Base-by-base conservation (phyloP, 2,797 vertebrate genomes). In the Onychomys leucogaster region DNA sequence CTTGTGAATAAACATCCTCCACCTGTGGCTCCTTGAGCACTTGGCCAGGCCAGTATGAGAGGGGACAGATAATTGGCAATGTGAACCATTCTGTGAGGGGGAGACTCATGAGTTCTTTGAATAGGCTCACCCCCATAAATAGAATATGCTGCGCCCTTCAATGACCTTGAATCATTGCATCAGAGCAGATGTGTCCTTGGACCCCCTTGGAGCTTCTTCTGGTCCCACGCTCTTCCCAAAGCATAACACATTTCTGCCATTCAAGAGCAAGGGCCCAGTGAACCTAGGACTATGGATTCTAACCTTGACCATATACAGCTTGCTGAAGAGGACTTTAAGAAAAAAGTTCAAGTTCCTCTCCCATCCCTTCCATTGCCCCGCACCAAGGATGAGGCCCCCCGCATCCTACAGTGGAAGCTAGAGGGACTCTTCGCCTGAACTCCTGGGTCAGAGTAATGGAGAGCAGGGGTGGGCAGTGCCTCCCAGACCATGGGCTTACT, bases 141-240 rank as follows among this genome's bases (percentile, higher is more conserved):
- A 55, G 67, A 61, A 12, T 37, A 9, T 57, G 29, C 3, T 73
- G 6, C 41, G 65, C 25, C 29, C 8, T 90, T 49, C 23, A 1
- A 32, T 57, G 90, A 92, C 91, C 61, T 91, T 76, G 41, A 95
- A 77, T 46, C 34, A 78, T n/a, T 93, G 63, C 32, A 0, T 41
- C 61, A 65, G 59, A 76, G 13, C 73, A 41, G 37, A 5, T 23
- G 3, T 88, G 7, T 83, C 46, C n/a, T 27, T 5, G 84, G 59
- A 6, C 0, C 67, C 34, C 0, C 55, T 61, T 14, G 2, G 9
- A 67, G 32, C 77, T 78, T 83, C 86, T 94, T 32, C 59, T 65
- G 61, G 14, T 67, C 81, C 92, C 43, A 73, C 4, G 29, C 16
- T 73, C 14, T 29, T 75, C 78, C 17, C 2, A 41, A 93, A 63